Percentiles rank a stretch among this genome's conserved stretches.
phyloP scores from a whole-genome alignment of 1,140 invertebrate species.

The Periplaneta americana region DNA sequence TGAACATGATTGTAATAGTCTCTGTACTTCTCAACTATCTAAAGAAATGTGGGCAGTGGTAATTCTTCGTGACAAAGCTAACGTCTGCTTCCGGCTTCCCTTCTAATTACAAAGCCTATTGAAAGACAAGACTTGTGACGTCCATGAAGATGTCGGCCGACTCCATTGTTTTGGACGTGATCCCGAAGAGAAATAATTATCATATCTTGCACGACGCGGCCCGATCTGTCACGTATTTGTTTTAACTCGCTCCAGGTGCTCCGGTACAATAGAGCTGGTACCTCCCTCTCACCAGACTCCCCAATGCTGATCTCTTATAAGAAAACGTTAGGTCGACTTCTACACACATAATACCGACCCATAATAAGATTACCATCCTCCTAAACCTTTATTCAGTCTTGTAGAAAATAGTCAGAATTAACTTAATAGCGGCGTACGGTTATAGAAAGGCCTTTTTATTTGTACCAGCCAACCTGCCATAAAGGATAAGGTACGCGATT shows the following conservation, averaged over 20 bases:
- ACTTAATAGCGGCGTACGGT: background rate
- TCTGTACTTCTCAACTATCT: too few species aligned
- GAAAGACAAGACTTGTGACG: too few species aligned
- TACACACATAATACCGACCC: background rate
- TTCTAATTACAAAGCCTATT: too few species aligned
- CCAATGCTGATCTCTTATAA: background rate
- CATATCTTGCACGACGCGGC: background rate
- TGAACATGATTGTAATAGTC: too few species aligned
- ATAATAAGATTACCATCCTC: background rate
- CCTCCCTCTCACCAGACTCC: background rate
- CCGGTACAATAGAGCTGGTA: background rate
- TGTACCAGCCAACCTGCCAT: background rate
- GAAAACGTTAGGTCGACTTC: background rate
- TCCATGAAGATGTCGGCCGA: too few species aligned
- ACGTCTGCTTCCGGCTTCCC: too few species aligned
- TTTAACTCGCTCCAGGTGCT: background rate
- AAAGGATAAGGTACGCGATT: too few species aligned
- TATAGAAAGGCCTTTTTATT: background rate
- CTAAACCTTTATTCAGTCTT: background rate
- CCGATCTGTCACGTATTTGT: background rate
- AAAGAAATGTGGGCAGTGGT: too few species aligned
- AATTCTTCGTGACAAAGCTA: too few species aligned
- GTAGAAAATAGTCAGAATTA: background rate
- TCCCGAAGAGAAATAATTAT: too few species aligned
- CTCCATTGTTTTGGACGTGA: too few species aligned